Evolutionary conservation across 1,140 invertebrate species (phyloP).

Genomic region (Drosophila gunungcola): DNA sequence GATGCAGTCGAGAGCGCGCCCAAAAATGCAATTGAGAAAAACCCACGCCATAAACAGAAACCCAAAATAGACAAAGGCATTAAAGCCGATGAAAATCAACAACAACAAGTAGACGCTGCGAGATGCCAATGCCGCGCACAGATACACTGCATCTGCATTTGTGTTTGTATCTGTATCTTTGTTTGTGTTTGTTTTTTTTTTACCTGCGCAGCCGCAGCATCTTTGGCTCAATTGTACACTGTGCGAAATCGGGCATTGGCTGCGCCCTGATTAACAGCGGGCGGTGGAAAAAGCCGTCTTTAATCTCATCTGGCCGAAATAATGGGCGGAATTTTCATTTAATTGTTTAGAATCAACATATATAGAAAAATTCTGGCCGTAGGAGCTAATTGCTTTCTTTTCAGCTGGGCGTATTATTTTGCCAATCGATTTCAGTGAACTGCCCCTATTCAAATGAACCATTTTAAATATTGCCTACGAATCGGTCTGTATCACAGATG

Average conservation of each 20-base stretch:
- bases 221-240: slow-evolving; percentile 46
- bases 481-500: slow-evolving; percentile 2
- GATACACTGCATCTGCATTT: slow-evolving; percentile 6
- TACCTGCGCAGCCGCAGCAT: slow-evolving; percentile 62
- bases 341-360: not conserved
- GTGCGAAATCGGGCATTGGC: slow-evolving; percentile 25
- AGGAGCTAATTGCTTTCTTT: slow-evolving; percentile 7
- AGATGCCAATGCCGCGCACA: slow-evolving; percentile 52
- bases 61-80: slow-evolving; percentile 75
- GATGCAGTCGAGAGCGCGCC: slow-evolving; percentile 48
- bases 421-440: not conserved
- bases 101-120: slow-evolving; percentile 27
- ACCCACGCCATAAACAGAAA: slow-evolving; percentile 77
- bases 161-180: slow-evolving; percentile 12
- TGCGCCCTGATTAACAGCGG: slow-evolving; percentile 24
- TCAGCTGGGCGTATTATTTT: slow-evolving; percentile 4
- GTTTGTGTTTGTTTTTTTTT: slow-evolving; percentile 11
- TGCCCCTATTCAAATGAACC: slow-evolving; percentile 2
- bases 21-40: slow-evolving; percentile 82
- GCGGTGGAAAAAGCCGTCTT: not conserved
- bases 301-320: not conserved
- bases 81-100: slow-evolving; percentile 59
- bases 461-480: slow-evolving; percentile 19
- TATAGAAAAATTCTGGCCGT: not conserved
- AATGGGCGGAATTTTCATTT: not conserved